Evolutionary conservation across 1,140 invertebrate species (phyloP).

Genomic region (Habropoda laboriosa): DNA sequence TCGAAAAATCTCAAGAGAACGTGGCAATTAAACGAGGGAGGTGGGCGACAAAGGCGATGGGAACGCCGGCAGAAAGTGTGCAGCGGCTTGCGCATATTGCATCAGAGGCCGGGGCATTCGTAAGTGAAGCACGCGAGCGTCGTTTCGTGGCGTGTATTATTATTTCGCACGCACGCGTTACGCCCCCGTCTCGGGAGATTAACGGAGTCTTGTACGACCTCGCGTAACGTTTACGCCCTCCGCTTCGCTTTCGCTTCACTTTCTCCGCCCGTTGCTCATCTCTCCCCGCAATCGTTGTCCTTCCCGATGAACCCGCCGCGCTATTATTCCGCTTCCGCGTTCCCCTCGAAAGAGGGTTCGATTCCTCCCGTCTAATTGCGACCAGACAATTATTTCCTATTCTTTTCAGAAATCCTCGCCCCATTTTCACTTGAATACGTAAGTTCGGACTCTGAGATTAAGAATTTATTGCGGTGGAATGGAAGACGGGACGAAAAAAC

Average conservation of each 20-base stretch:
- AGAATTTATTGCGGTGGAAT: too few species aligned
- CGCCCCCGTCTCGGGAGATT: slow-evolving; percentile 33
- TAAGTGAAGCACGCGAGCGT: slow-evolving; percentile 14
- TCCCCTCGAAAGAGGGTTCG: not conserved
- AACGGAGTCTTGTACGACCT: slow-evolving; percentile 24
- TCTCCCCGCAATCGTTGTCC: too few species aligned
- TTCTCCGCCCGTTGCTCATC: slow-evolving; percentile 6
- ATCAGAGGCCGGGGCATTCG: not conserved
- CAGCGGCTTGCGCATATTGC: slow-evolving; percentile 6
- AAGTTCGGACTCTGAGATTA: too few species aligned
- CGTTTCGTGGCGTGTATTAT: slow-evolving; percentile 11
- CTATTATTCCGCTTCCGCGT: not conserved
- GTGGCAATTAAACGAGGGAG: too few species aligned
- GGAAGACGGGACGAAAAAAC: too few species aligned
- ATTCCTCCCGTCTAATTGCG: not conserved
- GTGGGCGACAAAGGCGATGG: not conserved
- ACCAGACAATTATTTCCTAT: not conserved
- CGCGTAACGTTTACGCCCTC: slow-evolving; percentile 21
- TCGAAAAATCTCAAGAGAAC: too few species aligned
- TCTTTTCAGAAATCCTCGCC: too few species aligned
- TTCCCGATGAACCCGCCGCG: not conserved
- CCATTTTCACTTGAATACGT: too few species aligned
- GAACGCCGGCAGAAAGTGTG: not conserved
- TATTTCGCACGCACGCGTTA: slow-evolving; percentile 33
- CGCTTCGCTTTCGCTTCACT: slow-evolving; percentile 29